These are phyloP conservation scores for Melanostigma gelatinosum DNA, from an alignment of 2,113 vertebrate genomes.

Conservation along the genomic window DNA sequence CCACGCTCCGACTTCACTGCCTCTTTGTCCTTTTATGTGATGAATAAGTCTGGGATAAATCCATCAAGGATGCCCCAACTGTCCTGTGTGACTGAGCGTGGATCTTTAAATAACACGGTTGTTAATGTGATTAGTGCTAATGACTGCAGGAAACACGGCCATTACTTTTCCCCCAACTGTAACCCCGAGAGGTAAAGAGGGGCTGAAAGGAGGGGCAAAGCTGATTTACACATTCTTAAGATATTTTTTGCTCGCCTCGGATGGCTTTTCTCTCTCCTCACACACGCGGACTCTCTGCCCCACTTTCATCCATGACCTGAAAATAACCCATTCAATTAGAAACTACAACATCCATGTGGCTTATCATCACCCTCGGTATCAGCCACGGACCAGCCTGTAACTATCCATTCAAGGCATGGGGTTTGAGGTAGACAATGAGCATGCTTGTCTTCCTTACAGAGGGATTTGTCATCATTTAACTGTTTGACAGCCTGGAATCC, in stretches of 20 bases:
- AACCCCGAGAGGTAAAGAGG: conserved; percentile 1
- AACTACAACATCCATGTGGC: not conserved
- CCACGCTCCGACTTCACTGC: not conserved
- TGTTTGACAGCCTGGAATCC: conserved; percentile 23
- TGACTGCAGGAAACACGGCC: conserved; percentile 25
- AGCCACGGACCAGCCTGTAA: not conserved
- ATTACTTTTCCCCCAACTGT: not conserved
- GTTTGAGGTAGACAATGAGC: not conserved
- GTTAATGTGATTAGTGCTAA: conserved; percentile 36
- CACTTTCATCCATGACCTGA: not conserved
- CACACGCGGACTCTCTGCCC: not conserved
- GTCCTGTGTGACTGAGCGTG: conserved; percentile 16
- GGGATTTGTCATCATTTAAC: conserved; percentile 32
- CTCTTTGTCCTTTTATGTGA: not conserved
- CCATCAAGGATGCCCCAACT: not conserved
- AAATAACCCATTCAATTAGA: conserved; percentile 29
- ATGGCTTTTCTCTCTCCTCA: not conserved
- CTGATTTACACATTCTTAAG: conserved; percentile 34
- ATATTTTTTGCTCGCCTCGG: conserved; percentile 10
- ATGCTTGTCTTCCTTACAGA: not conserved
- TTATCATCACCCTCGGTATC: not conserved
- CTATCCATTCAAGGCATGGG: conserved; percentile 1
- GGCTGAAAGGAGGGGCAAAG: conserved; percentile 1
- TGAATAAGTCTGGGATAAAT: not conserved
- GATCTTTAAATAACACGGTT: conserved; percentile 34